Evolutionary conservation across 2,113 vertebrate species (phyloP), one percentile per base, ranked within the genome.

Genomic region (Lophius piscatorius): DNA sequence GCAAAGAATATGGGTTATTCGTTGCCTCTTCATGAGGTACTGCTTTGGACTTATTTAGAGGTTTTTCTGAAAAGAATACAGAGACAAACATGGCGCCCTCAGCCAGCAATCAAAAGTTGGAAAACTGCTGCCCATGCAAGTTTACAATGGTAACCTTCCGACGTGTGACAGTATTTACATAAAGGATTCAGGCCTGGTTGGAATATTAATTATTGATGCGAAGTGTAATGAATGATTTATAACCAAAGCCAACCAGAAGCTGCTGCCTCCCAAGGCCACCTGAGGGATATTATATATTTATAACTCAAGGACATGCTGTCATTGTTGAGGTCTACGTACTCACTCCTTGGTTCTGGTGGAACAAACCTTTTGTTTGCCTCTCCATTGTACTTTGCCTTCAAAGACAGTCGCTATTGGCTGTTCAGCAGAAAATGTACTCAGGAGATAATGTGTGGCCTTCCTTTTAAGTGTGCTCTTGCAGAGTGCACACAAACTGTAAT

Each of bases 151-250:
- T 90, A 91, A 90, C 87, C 89, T 91, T 93, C 87, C 65, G 56
- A 81, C 20, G 78, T 82, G 81, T 83, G 87, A 89, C 87, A 88
- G 78, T 92, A 91, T 92, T 92, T 92, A 92, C 89, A 92, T 92
- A 91, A 91, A 89, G 90, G 87, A 90, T 86, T 81, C 83, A 72
- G 81, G 87, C 87, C 88, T 70, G 83, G 73, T 82, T 85, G 85
- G 87, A 88, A 85, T 88, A 88, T 93, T 90, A 91, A 92, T 92
- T 90, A 92, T 92, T 93, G 86, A 93, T 91, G 87, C 16, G 65
- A 85, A 82, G 35, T 58, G 70, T 86, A 88, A 91, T 93, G 89
- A 93, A 93, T 91, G 87, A 92, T 93, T 93, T 89, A 92, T 92
- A 88, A 85, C 76, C 72, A 70, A 87, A 91, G 90, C 89, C 89